Evolutionary conservation across 2,888 invertebrate genomes (phyloP).

Genomic region (Pseudococcus longispinus): DNA sequence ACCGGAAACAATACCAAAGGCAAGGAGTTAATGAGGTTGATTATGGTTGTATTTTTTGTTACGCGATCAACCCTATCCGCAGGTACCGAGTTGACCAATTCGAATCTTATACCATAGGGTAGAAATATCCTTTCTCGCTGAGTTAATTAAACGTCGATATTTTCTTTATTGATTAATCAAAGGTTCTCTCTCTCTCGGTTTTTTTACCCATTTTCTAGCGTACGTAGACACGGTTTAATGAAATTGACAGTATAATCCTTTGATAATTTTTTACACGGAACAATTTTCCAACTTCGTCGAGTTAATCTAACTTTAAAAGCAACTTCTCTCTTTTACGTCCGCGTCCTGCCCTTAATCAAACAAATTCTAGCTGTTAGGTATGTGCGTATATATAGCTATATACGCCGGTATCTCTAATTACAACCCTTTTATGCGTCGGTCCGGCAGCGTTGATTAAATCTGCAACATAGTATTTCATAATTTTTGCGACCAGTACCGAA

Average conservation of each 20-base stretch:
- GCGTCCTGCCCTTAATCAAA: slow-evolving; percentile 18
- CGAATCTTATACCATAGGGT: neutral
- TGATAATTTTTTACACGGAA: slow-evolving; percentile 45
- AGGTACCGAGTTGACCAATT: neutral
- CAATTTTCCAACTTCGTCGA: slow-evolving; percentile 34
- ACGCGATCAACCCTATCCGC: neutral
- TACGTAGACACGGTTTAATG: slow-evolving; percentile 15
- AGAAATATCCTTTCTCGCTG: neutral
- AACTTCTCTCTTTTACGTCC: slow-evolving; percentile 8
- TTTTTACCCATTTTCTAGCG: neutral
- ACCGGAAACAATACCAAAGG: neutral
- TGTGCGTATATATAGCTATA: slow-evolving; percentile 4
- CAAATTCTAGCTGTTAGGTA: slow-evolving; percentile 41
- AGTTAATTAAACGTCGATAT: slow-evolving; percentile 46
- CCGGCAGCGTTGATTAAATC: slow-evolving; percentile 41
- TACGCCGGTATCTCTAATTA: slow-evolving; percentile 41
- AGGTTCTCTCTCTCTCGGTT: neutral
- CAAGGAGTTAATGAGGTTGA: slow-evolving; percentile 17
- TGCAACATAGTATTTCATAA: slow-evolving; percentile 40
- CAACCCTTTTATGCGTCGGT: slow-evolving; percentile 42
- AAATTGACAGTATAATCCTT: slow-evolving; percentile 41
- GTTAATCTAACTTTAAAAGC: slow-evolving; percentile 45
- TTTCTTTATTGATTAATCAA: slow-evolving; percentile 45
- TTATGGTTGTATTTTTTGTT: slow-evolving; percentile 7
- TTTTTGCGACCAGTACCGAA: slow-evolving; percentile 17